A percentile compares a stretch with the other conserved stretches of the same genome.
phyloP scores from a whole-genome alignment of 2,797 vertebrate species.

The Mus spretus region DNA sequence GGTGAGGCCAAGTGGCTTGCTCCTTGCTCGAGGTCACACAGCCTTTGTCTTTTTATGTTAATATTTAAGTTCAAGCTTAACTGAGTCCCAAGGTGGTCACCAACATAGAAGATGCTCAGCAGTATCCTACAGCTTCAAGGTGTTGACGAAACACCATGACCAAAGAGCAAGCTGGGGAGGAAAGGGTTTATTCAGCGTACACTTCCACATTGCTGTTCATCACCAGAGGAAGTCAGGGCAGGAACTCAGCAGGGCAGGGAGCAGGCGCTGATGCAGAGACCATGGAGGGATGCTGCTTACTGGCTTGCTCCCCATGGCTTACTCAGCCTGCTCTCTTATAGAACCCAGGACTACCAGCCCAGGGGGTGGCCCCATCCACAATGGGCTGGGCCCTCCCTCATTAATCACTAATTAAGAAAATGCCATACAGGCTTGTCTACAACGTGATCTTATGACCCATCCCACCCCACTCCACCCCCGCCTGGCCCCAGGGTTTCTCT shows the following conservation, averaged over 20 bases:
- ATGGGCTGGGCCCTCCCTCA: not conserved
- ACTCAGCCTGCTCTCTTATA: not conserved
- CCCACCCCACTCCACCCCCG: no score
- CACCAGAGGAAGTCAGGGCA: not conserved
- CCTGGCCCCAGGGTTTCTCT: not conserved
- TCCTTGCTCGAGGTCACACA: not conserved
- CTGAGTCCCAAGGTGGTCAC: not conserved
- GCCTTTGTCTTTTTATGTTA: not conserved
- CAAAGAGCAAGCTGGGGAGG: not conserved
- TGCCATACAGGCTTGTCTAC: not conserved
- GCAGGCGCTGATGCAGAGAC: not conserved
- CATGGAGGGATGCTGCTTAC: not conserved
- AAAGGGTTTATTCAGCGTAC: not conserved
- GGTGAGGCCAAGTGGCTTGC: not conserved
- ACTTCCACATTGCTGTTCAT: not conserved
- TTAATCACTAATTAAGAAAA: not conserved
- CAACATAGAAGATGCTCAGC: not conserved
- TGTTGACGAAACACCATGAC: not conserved
- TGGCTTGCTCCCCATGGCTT: not conserved
- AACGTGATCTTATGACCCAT: not conserved
- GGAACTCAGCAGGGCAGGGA: not conserved
- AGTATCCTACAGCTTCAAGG: not conserved
- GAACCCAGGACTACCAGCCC: not conserved
- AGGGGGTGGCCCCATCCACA: not conserved
- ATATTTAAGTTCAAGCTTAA: not conserved